Evolutionary conservation across 2,888 invertebrate species (phyloP).

Genomic region (Limenitis camilla): DNA sequence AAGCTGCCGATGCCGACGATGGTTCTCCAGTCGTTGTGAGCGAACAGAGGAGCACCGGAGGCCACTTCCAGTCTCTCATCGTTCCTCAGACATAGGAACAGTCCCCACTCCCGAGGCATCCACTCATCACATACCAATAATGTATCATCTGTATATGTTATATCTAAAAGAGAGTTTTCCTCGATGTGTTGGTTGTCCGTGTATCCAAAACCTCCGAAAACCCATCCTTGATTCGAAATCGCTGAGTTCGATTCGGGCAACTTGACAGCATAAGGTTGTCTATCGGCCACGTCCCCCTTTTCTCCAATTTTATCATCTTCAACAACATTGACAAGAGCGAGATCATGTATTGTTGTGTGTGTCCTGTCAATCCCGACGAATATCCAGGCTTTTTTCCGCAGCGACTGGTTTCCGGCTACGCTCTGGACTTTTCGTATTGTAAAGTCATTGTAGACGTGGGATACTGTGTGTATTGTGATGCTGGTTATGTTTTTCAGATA

Average conservation of each 20-base stretch:
- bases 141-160: conserved; percentile 2
- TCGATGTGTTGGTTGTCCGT: conserved; percentile 8
- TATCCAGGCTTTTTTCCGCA: conserved; percentile 15
- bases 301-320: not conserved
- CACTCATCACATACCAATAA: conserved; percentile 20
- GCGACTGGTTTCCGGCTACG: conserved; percentile 8
- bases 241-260: not conserved
- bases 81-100: no score
- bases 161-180: conserved; percentile 13
- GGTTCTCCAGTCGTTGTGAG: no score
- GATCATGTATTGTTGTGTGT: conserved; percentile 19
- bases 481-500: not conserved
- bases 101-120: conserved; percentile 24
- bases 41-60: no score
- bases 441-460: not conserved
- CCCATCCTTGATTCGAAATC: conserved; percentile 7
- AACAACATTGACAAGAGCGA: conserved; percentile 10
- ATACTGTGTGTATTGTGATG: conserved; percentile 9
- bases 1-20: no score
- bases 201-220: conserved; percentile 21
- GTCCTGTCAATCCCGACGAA: conserved; percentile 10
- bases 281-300: not conserved
- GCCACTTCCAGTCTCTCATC: no score
- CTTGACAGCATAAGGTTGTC: not conserved
- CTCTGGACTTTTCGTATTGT: not conserved